Evolutionary conservation across 2,888 invertebrate genomes (phyloP), one percentile per base, ranked within the genome.

Genomic region (Apocheima hispidaria): DNA sequence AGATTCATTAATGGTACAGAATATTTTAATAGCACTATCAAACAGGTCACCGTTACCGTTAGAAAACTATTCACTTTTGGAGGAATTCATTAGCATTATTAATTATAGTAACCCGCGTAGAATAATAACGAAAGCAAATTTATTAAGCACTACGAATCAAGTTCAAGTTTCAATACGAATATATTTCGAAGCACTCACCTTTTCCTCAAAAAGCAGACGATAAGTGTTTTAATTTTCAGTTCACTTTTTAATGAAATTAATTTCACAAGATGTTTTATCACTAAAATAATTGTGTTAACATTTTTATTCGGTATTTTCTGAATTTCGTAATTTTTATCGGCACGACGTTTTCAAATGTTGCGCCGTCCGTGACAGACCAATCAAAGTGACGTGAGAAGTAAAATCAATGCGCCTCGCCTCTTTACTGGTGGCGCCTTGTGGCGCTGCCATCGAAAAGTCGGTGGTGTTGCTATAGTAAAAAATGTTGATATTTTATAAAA

Each of bases 331-430:
- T 74, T 74, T 71, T 78, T 82, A 75, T 79, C 73, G 64, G 69
- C 72, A 68, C 71, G 69, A 62, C 68, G 65, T 81, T 82, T 92
- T 92, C 75, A 89, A 92, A 92, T 90, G 89, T 90, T 89, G 88
- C 91, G 91, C 92, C 87, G 83, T 81, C 84, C 83, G 41, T 56
- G 61, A 56, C 56, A 57, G 36, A 48, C 38, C 41, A 44, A 56
- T 41, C 60, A 46, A 40, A 20, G 18, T 87, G 87, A 88, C 86
- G 80, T 79, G 81, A 86, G 88, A 26, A 41, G 23, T 41, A 30
- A 46, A 46, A 89, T 86, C 87, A 83, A 90, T 87, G 74, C 61
- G 49, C 69, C 49, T 26, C 21, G 49, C 70, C 48, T 26, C 21
- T 33, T 58, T 70, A 33, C 59, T 46, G 40, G 28, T 65, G 40